phyloP scores from a whole-genome alignment of 2,113 vertebrate species.

The Acanthochromis polyacanthus region DNA sequence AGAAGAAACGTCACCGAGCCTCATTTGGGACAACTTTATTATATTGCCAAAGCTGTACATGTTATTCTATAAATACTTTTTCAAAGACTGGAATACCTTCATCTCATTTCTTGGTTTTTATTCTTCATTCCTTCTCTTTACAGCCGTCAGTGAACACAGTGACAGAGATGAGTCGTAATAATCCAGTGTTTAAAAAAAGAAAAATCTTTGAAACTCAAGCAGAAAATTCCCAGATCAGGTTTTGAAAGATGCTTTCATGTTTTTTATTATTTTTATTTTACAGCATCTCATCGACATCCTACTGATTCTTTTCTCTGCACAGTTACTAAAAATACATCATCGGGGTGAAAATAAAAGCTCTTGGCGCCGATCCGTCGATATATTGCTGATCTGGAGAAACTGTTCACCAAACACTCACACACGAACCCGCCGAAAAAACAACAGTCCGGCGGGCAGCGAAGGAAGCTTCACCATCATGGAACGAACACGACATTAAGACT shows the following conservation, averaged over 20 bases:
- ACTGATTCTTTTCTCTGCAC: conserved; percentile 31
- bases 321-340: conserved; percentile 66
- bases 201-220: conserved; percentile 15
- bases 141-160: conserved; percentile 59
- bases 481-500: conserved; percentile 55
- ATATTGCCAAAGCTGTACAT: conserved; percentile 86
- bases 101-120: conserved; percentile 46
- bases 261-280: too few species aligned
- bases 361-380: conserved; percentile 54
- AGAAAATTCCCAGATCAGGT: conserved; percentile 21
- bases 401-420: conserved; percentile 40
- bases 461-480: conserved; percentile 46
- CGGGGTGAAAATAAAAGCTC: conserved; percentile 62
- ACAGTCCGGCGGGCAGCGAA: conserved; percentile 8
- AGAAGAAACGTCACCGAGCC: not conserved
- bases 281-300: conserved; percentile 1
- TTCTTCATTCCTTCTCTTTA: conserved; percentile 37
- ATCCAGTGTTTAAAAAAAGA: conserved; percentile 42
- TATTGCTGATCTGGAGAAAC: conserved; percentile 78
- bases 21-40: conserved; percentile 84
- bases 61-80: conserved; percentile 82
- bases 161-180: conserved; percentile 52
- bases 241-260: conserved; percentile 20
- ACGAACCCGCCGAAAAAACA: not conserved
- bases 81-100: conserved; percentile 77